phyloP scores from a whole-genome alignment of 2,888 invertebrate species.

The Cancer borealis region DNA sequence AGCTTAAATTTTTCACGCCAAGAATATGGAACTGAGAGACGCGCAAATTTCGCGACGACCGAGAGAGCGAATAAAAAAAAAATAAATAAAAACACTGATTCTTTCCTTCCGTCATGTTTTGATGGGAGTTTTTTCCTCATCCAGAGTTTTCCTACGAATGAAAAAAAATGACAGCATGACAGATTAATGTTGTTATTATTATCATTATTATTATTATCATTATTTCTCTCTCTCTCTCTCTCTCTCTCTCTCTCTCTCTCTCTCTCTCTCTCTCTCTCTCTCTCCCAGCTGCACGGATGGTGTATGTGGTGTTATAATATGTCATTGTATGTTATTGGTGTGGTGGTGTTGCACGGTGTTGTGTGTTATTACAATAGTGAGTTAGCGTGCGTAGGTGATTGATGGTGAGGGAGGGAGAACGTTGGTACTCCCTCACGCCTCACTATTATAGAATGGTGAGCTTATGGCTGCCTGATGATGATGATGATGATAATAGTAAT shows the following conservation, averaged over 20 bases:
- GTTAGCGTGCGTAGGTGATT: not conserved
- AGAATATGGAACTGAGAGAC: slow-evolving; percentile 22
- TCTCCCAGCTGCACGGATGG: not conserved
- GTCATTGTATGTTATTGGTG: slow-evolving; percentile 7
- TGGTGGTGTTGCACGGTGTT: not conserved
- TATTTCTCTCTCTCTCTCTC: not conserved
- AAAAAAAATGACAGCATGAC: not conserved
- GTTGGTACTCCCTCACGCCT: not conserved
- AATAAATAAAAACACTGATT: not conserved
- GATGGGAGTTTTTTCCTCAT: not conserved
- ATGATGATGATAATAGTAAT: not conserved
- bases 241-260: no score
- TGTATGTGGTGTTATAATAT: not conserved
- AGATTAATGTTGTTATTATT: not conserved
- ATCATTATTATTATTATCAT: not conserved
- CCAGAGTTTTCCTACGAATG: not conserved
- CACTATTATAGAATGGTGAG: not conserved
- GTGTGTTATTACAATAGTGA: not conserved
- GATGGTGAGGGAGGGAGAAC: not conserved
- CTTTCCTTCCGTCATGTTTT: not conserved
- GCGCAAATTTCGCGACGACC: not conserved
- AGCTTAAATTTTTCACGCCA: not conserved
- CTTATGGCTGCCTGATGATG: not conserved
- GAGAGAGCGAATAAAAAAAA: not conserved
- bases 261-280: not conserved